Conservation (phyloP, 2,888 invertebrate species). For the Thereva nobilitata region DNA sequence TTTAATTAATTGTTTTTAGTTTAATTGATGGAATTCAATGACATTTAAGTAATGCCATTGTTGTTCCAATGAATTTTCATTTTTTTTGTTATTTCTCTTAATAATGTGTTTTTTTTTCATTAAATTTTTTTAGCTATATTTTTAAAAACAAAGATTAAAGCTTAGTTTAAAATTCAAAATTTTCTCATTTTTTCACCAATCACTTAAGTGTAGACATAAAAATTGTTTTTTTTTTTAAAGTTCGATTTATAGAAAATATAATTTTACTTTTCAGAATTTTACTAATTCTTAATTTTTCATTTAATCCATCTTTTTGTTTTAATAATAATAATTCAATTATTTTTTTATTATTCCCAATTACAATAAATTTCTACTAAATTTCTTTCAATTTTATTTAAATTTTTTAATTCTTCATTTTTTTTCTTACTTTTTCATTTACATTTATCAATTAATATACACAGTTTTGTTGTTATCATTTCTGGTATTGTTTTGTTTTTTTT, state of each 20-base stretch:
- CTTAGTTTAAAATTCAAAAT: no score
- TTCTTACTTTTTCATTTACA: conserved; percentile 8
- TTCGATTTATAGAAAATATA: conserved; percentile 10
- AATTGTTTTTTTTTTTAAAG: background rate
- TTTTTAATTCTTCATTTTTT: background rate
- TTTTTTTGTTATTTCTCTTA: no score
- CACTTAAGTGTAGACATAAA: background rate
- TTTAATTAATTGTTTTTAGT: no score
- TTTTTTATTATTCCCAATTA: conserved; percentile 10
- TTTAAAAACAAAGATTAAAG: no score
- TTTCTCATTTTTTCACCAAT: no score
- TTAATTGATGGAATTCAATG: no score
- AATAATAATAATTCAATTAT: background rate
- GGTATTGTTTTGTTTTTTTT: conserved; percentile 9
- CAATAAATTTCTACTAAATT: no score
- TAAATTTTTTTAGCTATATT: no score
- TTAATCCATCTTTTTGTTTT: conserved; percentile 1
- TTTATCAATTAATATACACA: conserved; percentile 13
- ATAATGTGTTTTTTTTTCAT: no score
- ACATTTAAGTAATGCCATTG: no score
- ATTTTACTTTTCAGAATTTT: background rate
- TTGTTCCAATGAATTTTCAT: no score
- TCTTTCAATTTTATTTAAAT: background rate
- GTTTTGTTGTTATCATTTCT: background rate
- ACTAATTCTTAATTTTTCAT: conserved; percentile 1